phyloP scores from a whole-genome alignment of 2,797 vertebrate species.

The Hafferia zeledoni region DNA sequence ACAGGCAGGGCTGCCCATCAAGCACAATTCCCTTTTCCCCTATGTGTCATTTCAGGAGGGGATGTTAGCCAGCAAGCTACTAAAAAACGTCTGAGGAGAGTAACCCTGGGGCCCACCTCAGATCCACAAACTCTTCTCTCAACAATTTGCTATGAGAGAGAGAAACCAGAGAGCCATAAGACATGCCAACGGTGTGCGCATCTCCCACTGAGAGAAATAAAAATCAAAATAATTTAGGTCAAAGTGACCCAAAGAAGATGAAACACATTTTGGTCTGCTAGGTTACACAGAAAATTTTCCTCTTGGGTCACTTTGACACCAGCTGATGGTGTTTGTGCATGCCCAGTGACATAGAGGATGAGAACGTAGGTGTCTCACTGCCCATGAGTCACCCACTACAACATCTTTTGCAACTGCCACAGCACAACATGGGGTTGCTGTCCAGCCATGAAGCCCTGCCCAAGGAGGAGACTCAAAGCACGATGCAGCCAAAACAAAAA shows the following conservation, averaged over 20 bases:
- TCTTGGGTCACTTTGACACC: slow-evolving; percentile 16
- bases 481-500: slow-evolving; percentile 8
- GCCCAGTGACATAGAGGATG: accelerated
- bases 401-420: background rate
- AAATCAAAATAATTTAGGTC: background rate
- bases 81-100: background rate
- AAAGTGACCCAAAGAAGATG: slow-evolving; percentile 7
- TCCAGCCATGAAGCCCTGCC: background rate
- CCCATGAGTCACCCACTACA: background rate
- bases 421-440: background rate
- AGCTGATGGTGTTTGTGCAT: background rate
- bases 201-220: slow-evolving; percentile 9
- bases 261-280: background rate
- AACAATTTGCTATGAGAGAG: background rate
- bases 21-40: background rate
- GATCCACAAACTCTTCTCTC: background rate
- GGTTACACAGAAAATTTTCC: background rate
- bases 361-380: background rate
- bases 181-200: background rate
- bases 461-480: background rate
- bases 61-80: background rate
- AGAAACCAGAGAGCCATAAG: background rate
- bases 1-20: background rate
- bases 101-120: background rate
- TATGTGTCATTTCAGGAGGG: background rate